A percentile compares a stretch with the other conserved stretches of the same genome.
These are phyloP conservation scores for Paramuricea clavata DNA, from an alignment of 92 coral and sea anemone genomes.

Conservation along the genomic window DNA sequence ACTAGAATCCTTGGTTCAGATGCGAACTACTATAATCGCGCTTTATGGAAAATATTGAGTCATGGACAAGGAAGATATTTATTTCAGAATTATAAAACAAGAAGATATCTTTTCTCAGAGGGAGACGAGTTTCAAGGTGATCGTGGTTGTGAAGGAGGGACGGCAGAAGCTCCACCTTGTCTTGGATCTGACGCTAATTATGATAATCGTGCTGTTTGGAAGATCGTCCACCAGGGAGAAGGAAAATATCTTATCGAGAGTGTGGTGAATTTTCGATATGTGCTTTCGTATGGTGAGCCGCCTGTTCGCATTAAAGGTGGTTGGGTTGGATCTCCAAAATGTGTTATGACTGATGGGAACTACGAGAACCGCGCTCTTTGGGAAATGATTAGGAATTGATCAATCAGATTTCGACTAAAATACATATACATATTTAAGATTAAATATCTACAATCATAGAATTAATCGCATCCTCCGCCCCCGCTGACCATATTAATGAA, in stretches of 20 bases:
- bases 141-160: not conserved
- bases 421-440: too few relatives aligned
- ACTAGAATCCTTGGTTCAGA: not conserved
- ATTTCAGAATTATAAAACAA: not conserved
- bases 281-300: not conserved
- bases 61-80: not conserved
- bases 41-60: not conserved
- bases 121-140: not conserved
- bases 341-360: not conserved
- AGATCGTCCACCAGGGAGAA: not conserved
- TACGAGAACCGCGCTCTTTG: not conserved
- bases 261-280: constrained; percentile 2
- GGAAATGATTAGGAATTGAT: not conserved
- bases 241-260: constrained; percentile 7
- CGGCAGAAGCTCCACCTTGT: not conserved
- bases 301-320: not conserved
- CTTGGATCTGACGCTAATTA: not conserved
- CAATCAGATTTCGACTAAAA: too few relatives aligned
- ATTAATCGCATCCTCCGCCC: too few relatives aligned
- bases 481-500: too few relatives aligned
- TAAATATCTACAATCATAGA: too few relatives aligned
- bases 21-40: not conserved
- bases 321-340: not conserved
- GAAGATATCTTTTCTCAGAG: not conserved
- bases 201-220: not conserved